Evolutionary conservation across 2,888 invertebrate genomes (phyloP), one percentile per base, ranked within the genome.

Genomic region (Lottia scabra): DNA sequence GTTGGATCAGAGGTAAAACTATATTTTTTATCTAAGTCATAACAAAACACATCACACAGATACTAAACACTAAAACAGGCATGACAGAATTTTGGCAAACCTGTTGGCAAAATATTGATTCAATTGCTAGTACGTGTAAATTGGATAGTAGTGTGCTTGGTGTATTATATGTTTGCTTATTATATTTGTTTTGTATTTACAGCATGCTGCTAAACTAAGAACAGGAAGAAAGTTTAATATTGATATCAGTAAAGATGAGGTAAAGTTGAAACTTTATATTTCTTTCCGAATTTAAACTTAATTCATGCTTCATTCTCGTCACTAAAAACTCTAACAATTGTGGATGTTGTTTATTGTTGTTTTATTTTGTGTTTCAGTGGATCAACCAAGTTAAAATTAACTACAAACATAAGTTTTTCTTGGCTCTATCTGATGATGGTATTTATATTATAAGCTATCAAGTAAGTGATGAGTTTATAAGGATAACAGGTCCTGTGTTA

Each of bases 1-100:
- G 70, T 69, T 13, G 83, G 82, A 23, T 72, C 80, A 38, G 83
- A 83, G 82, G 85, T 85, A 72, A 66, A 66, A 48, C 1, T 12
- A 12, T 26, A 19, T 56, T 19, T 23, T 10, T 13, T 19, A 2
- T 56, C 12, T 13, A 1, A 0, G 23, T 0, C 23, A 23, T 23
- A 6, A 19, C 56, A 23, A 19, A 38, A 38, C 5, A 38, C 4
- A 30, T 30, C 2, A 38, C 10, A 38, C 38, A 38, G 5, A 10
- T 5, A 38, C 38, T 10, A 5, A 38, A 38, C 38, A 38, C n/a
- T n/a, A n/a, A n/a, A n/a, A n/a, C n/a, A n/a, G n/a, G n/a, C n/a
- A n/a, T n/a, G n/a, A n/a, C n/a, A n/a, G n/a, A n/a, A n/a, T n/a
- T n/a, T n/a, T n/a, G n/a, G n/a, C n/a, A n/a, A n/a, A n/a, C n/a